Base-by-base conservation (phyloP, 1,140 invertebrate species). In the Drosophila nikananu region DNA sequence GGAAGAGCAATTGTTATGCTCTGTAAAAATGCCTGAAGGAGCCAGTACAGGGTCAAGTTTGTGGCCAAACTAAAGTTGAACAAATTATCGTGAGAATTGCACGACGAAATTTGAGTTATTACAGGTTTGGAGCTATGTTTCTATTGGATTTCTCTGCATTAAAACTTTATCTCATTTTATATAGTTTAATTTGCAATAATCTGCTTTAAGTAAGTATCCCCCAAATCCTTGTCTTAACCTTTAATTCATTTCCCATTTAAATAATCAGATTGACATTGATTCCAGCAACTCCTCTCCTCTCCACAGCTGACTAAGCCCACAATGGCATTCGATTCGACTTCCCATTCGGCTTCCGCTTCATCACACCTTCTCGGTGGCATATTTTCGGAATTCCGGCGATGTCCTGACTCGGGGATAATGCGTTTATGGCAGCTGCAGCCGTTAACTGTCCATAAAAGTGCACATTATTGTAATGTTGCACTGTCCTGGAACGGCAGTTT, bases 401-500 rank as follows among this genome's bases (percentile, higher is more conserved):
- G 66, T 66, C 48, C 62, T 70, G 61, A 57, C 52, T 61, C 19
- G 32, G 51, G 83, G 83, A 82, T 90, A 90, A 89, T 91, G 79
- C 86, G 86, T 86, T 90, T 89, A 90, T 90, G 81, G 84, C 49
- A 79, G 67, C 67, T 86, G 86, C 84, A 90, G 86, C 82, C 86
- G 81, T 89, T 89, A 89, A 81, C 84, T 81, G 86, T 82, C 81
- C 86, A 90, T 89, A 89, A 89, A 89, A 87, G 62, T 90, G 84
- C 86, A 89, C 84, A 89, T 89, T 89, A 89, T 90, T 84, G 84
- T 89, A 90, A 90, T 89, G 81, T 90, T 87, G 84, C 86, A 90
- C 74, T 86, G 86, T 87, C 80, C 77, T 73, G 54, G 72, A 76
- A 81, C 78, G 78, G 81, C 74, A 68, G 55, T 74, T 83, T 80